Conservation (phyloP, 2,113 vertebrate genomes). For the Scolopax mira region DNA sequence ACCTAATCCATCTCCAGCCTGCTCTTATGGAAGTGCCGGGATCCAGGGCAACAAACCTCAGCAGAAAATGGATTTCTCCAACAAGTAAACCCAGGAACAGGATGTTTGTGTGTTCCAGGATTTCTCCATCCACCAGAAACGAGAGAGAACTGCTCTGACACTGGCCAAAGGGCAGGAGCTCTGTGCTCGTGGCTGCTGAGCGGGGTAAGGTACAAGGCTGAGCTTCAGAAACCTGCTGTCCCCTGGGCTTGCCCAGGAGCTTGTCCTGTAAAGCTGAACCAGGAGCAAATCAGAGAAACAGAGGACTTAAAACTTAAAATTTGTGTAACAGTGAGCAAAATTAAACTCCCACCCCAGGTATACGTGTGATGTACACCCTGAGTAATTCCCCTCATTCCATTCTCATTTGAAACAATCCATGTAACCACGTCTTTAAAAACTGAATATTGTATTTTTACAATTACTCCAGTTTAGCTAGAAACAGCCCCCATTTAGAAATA, state of each 20-base stretch:
- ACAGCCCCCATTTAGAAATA: not conserved
- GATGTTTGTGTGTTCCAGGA: not conserved
- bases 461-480: not conserved
- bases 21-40: not conserved
- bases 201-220: not conserved
- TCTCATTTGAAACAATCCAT: not conserved
- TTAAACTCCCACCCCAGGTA: not conserved
- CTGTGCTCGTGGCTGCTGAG: not conserved
- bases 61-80: not conserved
- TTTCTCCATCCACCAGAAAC: not conserved
- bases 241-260: not conserved
- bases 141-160: not conserved
- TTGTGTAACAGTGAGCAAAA: accelerated
- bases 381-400: not conserved
- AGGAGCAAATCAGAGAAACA: not conserved
- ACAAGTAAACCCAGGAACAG: not conserved
- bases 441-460: not conserved
- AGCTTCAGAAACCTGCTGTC: not conserved
- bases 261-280: not conserved
- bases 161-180: not conserved
- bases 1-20: not conserved
- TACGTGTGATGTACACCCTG: accelerated
- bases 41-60: not conserved
- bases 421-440: not conserved
- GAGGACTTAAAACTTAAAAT: not conserved